phyloP scores from a whole-genome alignment of 2,888 invertebrate genomes.

The Amitus sp. region DNA sequence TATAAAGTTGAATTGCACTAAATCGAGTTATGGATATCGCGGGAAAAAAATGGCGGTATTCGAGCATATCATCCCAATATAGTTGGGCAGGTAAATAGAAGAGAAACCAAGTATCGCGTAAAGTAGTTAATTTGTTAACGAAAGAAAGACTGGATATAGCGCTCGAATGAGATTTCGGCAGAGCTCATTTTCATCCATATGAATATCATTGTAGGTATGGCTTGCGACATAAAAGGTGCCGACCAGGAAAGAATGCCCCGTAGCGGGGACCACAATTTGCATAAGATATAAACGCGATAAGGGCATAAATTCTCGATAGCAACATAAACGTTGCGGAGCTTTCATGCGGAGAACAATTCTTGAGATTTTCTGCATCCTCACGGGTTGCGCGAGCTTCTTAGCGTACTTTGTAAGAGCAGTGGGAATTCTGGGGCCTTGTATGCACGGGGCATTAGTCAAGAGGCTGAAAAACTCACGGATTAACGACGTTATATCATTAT shows the following conservation, averaged over 20 bases:
- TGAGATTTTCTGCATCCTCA: constrained; percentile 44
- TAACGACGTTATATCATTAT: constrained; percentile 16
- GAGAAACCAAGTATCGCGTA: constrained; percentile 12
- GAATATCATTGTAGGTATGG: constrained; percentile 41
- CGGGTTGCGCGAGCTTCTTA: constrained; percentile 38
- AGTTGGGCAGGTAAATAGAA: constrained; percentile 9
- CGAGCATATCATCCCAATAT: background rate
- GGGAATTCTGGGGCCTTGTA: constrained; percentile 11
- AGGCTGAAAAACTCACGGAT: constrained; percentile 25
- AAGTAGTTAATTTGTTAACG: constrained; percentile 35
- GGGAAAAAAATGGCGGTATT: background rate
- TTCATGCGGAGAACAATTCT: constrained; percentile 51
- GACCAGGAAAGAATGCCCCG: constrained; percentile 43
- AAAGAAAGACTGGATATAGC: constrained; percentile 24
- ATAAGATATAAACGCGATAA: constrained; percentile 55
- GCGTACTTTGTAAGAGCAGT: constrained; percentile 18
- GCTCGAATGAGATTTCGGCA: constrained; percentile 39
- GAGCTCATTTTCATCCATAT: constrained; percentile 45
- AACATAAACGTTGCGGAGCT: constrained; percentile 48
- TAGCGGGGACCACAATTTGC: constrained; percentile 51
- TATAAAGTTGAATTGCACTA: too few relatives aligned
- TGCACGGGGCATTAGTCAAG: constrained; percentile 25
- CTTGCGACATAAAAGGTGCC: constrained; percentile 38
- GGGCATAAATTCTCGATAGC: constrained; percentile 52
- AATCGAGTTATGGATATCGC: too few relatives aligned